Conservation (phyloP, 2,888 invertebrate species). For the Itoplectis maculator region DNA sequence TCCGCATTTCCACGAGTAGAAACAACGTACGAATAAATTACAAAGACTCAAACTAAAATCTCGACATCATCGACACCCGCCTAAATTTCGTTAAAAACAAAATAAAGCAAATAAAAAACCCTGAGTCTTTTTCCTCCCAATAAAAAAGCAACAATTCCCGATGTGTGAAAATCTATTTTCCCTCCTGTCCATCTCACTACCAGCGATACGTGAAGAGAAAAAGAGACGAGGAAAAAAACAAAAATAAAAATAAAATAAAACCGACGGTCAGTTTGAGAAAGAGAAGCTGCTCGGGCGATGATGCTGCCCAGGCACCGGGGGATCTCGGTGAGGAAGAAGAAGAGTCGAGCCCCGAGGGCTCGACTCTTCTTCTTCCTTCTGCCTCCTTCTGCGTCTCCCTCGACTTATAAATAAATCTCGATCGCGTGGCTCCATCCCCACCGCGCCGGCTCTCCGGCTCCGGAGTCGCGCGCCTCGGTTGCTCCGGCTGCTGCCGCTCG, state of each 20-base stretch:
- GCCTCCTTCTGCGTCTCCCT: conserved; percentile 65
- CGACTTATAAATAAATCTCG: conserved; percentile 85
- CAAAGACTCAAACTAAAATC: too few species aligned
- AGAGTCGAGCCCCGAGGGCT: conserved; percentile 59
- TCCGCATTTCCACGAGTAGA: conserved; percentile 31
- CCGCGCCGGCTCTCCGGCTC: conserved; percentile 73
- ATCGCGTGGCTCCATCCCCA: conserved; percentile 84
- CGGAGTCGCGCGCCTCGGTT: conserved; percentile 64
- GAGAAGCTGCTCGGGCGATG: conserved; percentile 60
- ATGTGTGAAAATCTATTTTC: too few species aligned
- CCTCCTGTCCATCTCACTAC: neutral
- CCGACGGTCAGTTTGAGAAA: conserved; percentile 36
- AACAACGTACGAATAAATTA: conserved; percentile 16
- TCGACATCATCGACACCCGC: too few species aligned
- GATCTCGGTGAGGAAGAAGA: conserved; percentile 44
- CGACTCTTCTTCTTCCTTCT: too few species aligned
- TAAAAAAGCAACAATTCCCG: too few species aligned
- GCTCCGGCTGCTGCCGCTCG: too few species aligned
- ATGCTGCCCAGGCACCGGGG: conserved; percentile 56
- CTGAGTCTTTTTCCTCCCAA: too few species aligned
- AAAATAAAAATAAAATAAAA: neutral
- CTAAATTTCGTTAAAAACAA: too few species aligned
- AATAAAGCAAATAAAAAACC: too few species aligned
- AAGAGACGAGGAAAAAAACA: conserved; percentile 2
- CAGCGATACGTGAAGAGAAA: neutral